These are phyloP conservation scores for Callipepla californica DNA, from an alignment of 2,113 vertebrate genomes.

Conservation along the genomic window DNA sequence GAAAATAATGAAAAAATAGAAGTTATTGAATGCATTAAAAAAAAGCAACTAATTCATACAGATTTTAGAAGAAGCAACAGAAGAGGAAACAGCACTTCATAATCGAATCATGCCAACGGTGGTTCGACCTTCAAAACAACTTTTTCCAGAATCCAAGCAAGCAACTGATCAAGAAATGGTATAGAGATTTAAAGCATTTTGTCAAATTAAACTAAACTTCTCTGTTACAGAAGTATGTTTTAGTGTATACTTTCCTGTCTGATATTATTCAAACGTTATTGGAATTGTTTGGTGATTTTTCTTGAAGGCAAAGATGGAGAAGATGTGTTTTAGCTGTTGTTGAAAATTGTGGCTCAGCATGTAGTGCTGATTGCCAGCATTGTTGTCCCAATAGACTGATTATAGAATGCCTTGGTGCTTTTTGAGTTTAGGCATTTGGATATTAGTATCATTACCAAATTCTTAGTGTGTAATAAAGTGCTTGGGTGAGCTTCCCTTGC, in stretches of 20 bases:
- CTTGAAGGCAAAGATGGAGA: background rate
- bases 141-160: constrained; percentile 80
- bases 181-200: background rate
- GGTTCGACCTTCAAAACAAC: constrained; percentile 92
- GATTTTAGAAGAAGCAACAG: constrained; percentile 96
- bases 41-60: constrained; percentile 31
- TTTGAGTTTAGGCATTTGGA: background rate
- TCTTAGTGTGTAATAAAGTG: background rate
- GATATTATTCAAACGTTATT: background rate
- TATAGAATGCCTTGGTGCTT: background rate
- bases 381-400: background rate
- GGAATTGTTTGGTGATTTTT: background rate
- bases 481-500: background rate
- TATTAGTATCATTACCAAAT: background rate
- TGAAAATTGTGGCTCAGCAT: background rate
- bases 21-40: background rate
- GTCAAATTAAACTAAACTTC: background rate
- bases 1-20: background rate
- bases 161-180: constrained; percentile 91
- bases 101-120: constrained; percentile 97
- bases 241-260: background rate
- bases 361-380: background rate
- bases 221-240: background rate
- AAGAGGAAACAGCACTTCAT: constrained; percentile 96
- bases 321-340: background rate